A percentile compares a stretch with the other conserved stretches of the same genome.
Evolutionary conservation across 2,888 invertebrate genomes (phyloP).

Genomic region (Drosophila cracens): DNA sequence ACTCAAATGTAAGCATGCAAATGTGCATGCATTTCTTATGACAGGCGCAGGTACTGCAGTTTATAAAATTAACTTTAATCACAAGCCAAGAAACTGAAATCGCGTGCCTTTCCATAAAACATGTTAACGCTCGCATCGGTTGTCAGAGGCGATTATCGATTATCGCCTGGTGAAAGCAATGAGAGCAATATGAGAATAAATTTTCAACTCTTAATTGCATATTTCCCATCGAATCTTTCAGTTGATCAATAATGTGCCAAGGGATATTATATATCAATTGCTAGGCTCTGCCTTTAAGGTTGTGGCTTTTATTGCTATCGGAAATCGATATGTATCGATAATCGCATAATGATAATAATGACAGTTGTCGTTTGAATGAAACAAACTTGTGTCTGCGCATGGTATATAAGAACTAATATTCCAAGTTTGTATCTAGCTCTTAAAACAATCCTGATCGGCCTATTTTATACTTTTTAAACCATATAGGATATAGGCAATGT

Average conservation of each 20-base stretch:
- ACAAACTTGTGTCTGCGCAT: not conserved
- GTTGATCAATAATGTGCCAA: not conserved
- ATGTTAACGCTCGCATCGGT: not conserved
- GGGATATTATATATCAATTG: not conserved
- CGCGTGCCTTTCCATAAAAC: not conserved
- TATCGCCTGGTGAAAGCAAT: too few species aligned
- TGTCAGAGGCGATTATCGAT: not conserved
- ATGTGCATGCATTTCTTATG: not conserved
- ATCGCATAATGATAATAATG: not conserved
- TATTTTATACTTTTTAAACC: not conserved
- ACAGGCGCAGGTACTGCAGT: not conserved
- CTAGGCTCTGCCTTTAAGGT: not conserved
- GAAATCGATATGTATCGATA: not conserved
- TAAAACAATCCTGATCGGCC: too few species aligned
- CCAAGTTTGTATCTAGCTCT: not conserved
- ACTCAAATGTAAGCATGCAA: not conserved
- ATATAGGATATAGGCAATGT: not conserved
- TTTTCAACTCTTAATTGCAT: too few species aligned
- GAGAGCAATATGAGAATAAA: too few species aligned
- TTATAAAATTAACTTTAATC: not conserved
- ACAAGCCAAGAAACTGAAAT: not conserved
- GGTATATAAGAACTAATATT: not conserved
- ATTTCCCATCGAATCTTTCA: not conserved
- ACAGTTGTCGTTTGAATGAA: not conserved
- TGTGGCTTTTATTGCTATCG: not conserved